A percentile compares a stretch with the other conserved stretches of the same genome.
These are phyloP conservation scores for Oncorhynchus nerka DNA, from an alignment of 2,113 vertebrate species.

Conservation along the genomic window DNA sequence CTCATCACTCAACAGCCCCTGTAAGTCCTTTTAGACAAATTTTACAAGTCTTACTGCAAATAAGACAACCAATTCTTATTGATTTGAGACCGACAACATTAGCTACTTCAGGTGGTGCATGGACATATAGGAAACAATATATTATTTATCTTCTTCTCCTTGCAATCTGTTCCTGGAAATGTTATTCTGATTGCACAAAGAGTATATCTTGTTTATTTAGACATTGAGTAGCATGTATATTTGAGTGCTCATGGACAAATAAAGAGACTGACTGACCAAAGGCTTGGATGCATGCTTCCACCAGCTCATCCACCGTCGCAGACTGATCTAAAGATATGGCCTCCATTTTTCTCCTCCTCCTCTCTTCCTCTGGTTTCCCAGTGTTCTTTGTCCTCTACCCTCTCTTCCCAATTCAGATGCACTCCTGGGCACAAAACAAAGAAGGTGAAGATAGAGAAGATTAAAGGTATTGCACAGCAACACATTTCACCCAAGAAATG, in stretches of 20 bases:
- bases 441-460: not conserved
- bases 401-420: not conserved
- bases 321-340: constrained; percentile 75
- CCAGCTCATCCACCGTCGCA: constrained; percentile 84
- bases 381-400: constrained; percentile 1
- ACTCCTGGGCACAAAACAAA: constrained; percentile 17
- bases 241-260: not conserved
- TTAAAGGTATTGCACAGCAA: not conserved
- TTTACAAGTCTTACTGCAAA: not conserved
- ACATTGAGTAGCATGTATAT: not conserved
- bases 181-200: not conserved
- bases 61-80: not conserved
- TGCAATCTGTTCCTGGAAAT: not conserved
- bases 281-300: constrained; percentile 80
- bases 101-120: not conserved
- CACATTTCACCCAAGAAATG: not conserved
- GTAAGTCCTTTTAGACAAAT: not conserved
- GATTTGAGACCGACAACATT: not conserved
- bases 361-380: constrained; percentile 9
- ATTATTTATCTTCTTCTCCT: not conserved
- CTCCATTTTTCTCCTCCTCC: constrained; percentile 60
- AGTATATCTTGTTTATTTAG: not conserved
- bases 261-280: constrained; percentile 75
- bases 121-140: not conserved
- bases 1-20: not conserved